Percentiles rank a stretch among this genome's conserved stretches.
Conservation (phyloP, 2,797 vertebrate genomes). For the Tangara arthus region DNA sequence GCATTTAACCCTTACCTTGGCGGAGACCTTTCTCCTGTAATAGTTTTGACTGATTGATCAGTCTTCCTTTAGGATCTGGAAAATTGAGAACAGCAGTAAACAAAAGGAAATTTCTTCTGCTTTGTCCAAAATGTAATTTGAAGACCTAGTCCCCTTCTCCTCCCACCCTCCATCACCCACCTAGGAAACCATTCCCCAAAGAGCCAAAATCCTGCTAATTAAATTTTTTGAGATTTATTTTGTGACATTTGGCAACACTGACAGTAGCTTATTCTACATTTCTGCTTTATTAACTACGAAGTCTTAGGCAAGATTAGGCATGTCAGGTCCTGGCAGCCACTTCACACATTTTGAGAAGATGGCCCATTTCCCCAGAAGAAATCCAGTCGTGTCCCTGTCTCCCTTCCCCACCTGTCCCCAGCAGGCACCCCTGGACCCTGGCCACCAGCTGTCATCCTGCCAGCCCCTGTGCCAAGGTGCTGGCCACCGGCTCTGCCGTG, state of each 20-base stretch:
- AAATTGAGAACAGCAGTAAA: not conserved
- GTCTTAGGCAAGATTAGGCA: slow-evolving; percentile 47
- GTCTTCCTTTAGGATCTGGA: not conserved
- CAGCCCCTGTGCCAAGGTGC: not conserved
- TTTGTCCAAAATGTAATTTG: not conserved
- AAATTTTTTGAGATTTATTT: slow-evolving; percentile 37
- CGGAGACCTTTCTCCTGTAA: not conserved
- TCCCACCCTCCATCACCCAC: fast-evolving
- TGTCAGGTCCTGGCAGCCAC: slow-evolving; percentile 57
- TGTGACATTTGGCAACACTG: slow-evolving; percentile 36
- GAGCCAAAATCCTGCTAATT: slow-evolving; percentile 32
- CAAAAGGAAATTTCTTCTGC: not conserved
- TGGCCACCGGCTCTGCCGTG: not conserved
- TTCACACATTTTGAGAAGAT: not conserved
- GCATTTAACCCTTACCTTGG: slow-evolving; percentile 25
- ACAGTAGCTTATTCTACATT: slow-evolving; percentile 45
- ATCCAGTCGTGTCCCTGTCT: not conserved
- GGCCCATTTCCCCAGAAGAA: not conserved
- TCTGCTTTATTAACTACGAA: slow-evolving; percentile 55
- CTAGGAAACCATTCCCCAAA: not conserved
- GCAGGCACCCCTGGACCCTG: not conserved
- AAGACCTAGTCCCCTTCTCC: not conserved
- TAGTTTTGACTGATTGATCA: not conserved
- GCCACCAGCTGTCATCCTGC: not conserved
- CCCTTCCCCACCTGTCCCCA: not conserved